phyloP scores from a whole-genome alignment of 2,113 vertebrate genomes.

The Chaetorhynchus papuensis region DNA sequence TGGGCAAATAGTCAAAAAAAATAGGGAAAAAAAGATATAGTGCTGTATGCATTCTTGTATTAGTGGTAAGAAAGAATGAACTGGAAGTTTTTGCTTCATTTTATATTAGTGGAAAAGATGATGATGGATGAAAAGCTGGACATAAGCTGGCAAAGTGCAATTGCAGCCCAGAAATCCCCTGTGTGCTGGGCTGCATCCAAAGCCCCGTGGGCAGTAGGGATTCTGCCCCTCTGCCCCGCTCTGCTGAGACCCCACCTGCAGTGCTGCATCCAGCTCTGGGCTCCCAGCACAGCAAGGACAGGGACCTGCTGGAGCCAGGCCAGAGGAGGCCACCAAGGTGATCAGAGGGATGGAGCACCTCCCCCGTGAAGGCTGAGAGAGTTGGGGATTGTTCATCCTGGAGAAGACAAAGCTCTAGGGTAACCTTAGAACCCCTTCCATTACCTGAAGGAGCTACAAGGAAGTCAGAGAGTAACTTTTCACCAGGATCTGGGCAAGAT shows the following conservation, averaged over 20 bases:
- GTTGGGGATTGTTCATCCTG: fast-evolving
- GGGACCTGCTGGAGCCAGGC: neutral
- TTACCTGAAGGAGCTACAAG: neutral
- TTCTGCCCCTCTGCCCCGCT: neutral
- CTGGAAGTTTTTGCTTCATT: neutral
- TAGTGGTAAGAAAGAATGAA: neutral
- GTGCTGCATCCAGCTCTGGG: neutral
- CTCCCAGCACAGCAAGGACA: neutral
- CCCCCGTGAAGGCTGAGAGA: fast-evolving
- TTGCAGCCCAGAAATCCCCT: neutral
- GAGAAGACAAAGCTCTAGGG: neutral
- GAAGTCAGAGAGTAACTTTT: neutral
- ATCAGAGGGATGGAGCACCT: neutral
- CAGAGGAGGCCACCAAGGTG: neutral
- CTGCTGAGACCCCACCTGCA: neutral
- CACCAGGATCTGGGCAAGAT: neutral
- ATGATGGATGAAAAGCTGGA: neutral
- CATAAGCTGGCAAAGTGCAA: neutral
- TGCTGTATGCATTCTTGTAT: neutral
- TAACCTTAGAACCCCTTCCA: neutral
- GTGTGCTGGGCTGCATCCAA: neutral
- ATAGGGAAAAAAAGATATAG: fast-evolving
- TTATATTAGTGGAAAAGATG: neutral
- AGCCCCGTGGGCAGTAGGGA: neutral
- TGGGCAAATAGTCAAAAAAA: neutral